Percentiles rank a stretch among this genome's conserved stretches.
Evolutionary conservation across 2,113 vertebrate species (phyloP).

Genomic region (Rissa tridactyla): DNA sequence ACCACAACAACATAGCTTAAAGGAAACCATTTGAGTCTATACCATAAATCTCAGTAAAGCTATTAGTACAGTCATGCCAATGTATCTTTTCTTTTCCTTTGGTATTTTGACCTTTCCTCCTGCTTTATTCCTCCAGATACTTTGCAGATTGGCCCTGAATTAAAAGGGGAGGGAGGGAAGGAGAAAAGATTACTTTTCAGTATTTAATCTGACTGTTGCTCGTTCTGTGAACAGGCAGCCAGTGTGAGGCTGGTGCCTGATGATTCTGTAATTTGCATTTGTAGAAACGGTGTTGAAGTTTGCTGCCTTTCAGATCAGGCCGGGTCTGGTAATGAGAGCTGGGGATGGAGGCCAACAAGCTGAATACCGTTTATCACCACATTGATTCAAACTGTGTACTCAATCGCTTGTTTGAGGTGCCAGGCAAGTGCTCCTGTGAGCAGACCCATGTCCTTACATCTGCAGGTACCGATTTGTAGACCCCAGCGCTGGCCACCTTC

Average conservation of each 20-base stretch:
- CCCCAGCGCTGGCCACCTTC: neutral
- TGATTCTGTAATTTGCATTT: neutral
- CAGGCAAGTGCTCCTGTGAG: neutral
- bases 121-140: neutral
- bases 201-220: neutral
- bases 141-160: neutral
- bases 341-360: neutral
- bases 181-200: neutral
- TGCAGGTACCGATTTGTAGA: neutral
- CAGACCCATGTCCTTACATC: neutral
- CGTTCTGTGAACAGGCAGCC: neutral
- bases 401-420: rapidly evolving
- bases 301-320: neutral
- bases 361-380: neutral
- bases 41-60: neutral
- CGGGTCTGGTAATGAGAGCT: neutral
- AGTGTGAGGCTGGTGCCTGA: neutral
- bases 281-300: neutral
- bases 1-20: neutral
- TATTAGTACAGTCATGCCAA: neutral
- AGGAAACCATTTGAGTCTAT: neutral
- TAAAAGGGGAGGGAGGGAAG: neutral
- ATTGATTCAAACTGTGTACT: neutral
- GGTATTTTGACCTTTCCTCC: neutral
- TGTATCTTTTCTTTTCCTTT: neutral